phyloP scores from a whole-genome alignment of 2,888 invertebrate species.

The Mimas tiliae region DNA sequence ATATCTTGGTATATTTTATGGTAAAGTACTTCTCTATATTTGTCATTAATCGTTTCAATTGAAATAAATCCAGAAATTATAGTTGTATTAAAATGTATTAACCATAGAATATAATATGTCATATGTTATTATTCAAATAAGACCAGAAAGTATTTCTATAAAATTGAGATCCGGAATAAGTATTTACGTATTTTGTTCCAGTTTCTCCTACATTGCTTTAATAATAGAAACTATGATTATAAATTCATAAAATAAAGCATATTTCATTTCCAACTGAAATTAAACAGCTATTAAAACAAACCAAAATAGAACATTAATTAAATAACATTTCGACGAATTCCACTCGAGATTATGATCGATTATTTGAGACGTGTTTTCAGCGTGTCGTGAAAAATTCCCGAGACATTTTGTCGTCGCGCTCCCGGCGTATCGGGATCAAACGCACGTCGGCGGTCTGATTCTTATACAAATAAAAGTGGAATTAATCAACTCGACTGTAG shows the following conservation, averaged over 20 bases:
- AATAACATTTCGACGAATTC: slow-evolving; percentile 66
- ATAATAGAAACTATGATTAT: neutral
- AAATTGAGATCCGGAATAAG: neutral
- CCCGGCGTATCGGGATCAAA: slow-evolving; percentile 80
- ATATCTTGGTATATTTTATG: too few relatives aligned
- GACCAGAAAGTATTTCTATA: too few relatives aligned
- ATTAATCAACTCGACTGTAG: slow-evolving; percentile 76
- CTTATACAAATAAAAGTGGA: slow-evolving; percentile 80
- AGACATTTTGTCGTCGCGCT: slow-evolving; percentile 73
- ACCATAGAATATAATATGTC: too few relatives aligned
- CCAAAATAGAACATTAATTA: slow-evolving; percentile 47
- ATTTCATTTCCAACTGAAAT: slow-evolving; percentile 36
- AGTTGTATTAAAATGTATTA: too few relatives aligned
- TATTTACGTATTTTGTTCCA: neutral
- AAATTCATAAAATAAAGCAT: slow-evolving; percentile 30
- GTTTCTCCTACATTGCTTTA: neutral
- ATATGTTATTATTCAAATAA: too few relatives aligned
- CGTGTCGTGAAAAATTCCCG: slow-evolving; percentile 70
- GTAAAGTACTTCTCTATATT: too few relatives aligned
- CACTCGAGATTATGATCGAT: slow-evolving; percentile 77
- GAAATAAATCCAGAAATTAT: too few relatives aligned
- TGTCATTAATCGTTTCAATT: too few relatives aligned
- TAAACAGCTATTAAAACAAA: slow-evolving; percentile 36
- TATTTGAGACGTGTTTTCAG: slow-evolving; percentile 76
- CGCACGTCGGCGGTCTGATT: slow-evolving; percentile 69